Conservation (phyloP, 2,797 vertebrate species). For the Knipowitschia caucasica region DNA sequence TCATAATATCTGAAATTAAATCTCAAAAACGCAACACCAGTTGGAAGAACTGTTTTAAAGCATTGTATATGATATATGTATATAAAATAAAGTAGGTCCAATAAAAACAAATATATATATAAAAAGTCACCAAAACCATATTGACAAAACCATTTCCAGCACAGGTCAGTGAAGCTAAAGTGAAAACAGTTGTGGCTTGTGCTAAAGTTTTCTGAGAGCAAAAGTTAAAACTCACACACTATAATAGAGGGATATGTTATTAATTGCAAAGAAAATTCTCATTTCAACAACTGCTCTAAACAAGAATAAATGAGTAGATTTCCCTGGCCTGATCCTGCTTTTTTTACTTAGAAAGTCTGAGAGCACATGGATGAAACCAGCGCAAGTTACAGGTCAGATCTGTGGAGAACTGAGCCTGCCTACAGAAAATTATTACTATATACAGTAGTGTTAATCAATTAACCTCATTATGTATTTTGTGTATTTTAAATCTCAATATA, state of each 20-base stretch:
- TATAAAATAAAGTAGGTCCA: conserved; percentile 19
- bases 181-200: conserved; percentile 37
- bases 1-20: too few relatives aligned
- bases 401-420: background rate
- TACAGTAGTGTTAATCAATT: too few relatives aligned
- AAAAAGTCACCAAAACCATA: conserved; percentile 20
- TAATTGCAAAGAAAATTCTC: too few relatives aligned
- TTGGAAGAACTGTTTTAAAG: conserved; percentile 17
- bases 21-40: too few relatives aligned
- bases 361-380: background rate
- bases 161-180: conserved; percentile 33
- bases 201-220: conserved; percentile 65
- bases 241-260: too few relatives aligned
- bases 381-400: background rate
- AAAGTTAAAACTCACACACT: conserved; percentile 38
- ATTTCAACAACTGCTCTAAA: too few relatives aligned
- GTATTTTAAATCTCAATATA: too few relatives aligned
- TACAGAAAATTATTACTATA: background rate
- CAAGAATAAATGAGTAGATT: background rate
- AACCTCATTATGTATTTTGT: too few relatives aligned
- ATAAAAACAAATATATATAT: too few relatives aligned
- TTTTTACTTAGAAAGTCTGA: background rate
- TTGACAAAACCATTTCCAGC: conserved; percentile 42
- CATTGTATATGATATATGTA: too few relatives aligned
- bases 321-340: background rate